These are phyloP conservation scores for Ceratosolen solmsi DNA, from an alignment of 1,140 invertebrate species.

Conservation along the genomic window DNA sequence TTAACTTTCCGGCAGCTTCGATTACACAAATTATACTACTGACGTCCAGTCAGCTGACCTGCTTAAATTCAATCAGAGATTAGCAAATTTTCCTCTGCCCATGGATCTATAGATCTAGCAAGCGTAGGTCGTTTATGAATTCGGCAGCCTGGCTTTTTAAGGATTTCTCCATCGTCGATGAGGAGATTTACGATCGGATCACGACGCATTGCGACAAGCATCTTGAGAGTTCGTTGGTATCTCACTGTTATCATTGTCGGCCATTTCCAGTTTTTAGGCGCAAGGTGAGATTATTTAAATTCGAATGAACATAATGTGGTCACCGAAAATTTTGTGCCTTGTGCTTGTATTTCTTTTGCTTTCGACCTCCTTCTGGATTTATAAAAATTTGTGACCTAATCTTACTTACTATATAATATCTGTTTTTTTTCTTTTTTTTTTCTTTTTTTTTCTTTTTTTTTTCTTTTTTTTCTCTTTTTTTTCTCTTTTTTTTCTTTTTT, in stretches of 20 bases:
- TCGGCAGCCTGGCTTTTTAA: too few species aligned
- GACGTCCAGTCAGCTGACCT: too few species aligned
- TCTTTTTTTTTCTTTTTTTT: too few species aligned
- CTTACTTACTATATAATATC: background rate
- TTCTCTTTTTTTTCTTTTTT: too few species aligned
- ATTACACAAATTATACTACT: too few species aligned
- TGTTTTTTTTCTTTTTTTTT: background rate
- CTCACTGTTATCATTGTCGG: background rate
- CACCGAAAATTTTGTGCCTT: background rate
- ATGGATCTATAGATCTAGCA: too few species aligned
- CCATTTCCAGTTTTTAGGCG: background rate
- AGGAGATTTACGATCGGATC: background rate
- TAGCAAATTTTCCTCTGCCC: too few species aligned
- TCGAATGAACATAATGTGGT: background rate
- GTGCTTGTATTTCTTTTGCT: background rate
- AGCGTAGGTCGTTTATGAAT: too few species aligned
- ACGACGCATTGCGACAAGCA: background rate
- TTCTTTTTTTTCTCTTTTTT: too few species aligned
- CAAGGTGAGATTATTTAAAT: background rate
- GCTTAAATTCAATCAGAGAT: too few species aligned
- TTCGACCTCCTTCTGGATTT: background rate
- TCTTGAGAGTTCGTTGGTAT: background rate
- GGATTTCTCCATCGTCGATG: too few species aligned
- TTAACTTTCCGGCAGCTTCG: too few species aligned
- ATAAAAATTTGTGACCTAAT: background rate